phyloP scores from a whole-genome alignment of 2,888 invertebrate genomes.

The Dasypolia templi region DNA sequence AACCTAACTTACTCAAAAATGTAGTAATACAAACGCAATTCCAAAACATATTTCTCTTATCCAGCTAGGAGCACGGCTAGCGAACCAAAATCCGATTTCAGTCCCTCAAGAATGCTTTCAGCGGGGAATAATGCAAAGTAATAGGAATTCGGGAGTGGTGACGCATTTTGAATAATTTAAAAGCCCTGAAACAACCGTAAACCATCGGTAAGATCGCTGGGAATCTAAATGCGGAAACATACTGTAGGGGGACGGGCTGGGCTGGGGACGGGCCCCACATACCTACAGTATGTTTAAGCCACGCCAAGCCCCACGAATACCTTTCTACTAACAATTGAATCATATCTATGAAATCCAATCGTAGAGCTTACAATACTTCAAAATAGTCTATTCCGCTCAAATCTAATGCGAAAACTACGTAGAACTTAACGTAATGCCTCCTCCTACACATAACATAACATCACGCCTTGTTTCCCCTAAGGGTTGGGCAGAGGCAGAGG shows the following conservation, averaged over 20 bases:
- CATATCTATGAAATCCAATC: neutral
- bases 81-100: conserved; percentile 58
- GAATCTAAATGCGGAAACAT: conserved; percentile 38
- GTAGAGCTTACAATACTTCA: too few species aligned
- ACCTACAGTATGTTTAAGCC: too few species aligned
- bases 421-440: too few species aligned
- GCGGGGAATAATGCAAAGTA: conserved; percentile 57
- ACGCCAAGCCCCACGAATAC: too few species aligned
- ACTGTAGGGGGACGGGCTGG: neutral
- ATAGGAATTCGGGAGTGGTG: conserved; percentile 55
- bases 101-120: conserved; percentile 51
- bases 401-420: too few species aligned
- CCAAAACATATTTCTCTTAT: conserved; percentile 11
- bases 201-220: conserved; percentile 28
- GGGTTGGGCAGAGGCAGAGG: too few species aligned
- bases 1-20: conserved; percentile 4
- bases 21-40: conserved; percentile 25
- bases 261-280: neutral
- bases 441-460: too few species aligned
- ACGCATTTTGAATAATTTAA: conserved; percentile 67
- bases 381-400: neutral
- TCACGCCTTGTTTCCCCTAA: too few species aligned
- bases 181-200: conserved; percentile 47
- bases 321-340: neutral
- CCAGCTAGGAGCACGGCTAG: conserved; percentile 23